Conservation (phyloP, 2,113 vertebrate species). For the Lepidothrix coronata region DNA sequence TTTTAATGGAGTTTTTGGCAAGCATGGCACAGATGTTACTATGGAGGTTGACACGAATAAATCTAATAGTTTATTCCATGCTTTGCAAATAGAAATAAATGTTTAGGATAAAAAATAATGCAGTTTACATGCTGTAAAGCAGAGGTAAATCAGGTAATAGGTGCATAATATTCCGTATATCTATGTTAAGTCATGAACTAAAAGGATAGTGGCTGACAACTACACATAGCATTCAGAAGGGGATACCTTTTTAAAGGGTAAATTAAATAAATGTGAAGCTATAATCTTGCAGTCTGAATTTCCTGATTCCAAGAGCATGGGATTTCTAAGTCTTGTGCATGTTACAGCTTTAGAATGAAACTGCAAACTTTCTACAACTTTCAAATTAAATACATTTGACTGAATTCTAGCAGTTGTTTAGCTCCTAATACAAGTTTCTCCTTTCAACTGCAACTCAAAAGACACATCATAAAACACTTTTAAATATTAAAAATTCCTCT, state of each 20-base stretch:
- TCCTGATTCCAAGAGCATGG: not conserved
- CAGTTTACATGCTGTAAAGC: slow-evolving; percentile 12
- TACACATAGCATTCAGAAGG: not conserved
- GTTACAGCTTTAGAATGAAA: not conserved
- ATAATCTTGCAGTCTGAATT: not conserved
- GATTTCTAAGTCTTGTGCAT: not conserved
- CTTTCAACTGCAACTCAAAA: not conserved
- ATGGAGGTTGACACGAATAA: slow-evolving; percentile 38
- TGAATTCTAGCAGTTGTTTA: not conserved
- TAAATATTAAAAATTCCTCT: not conserved
- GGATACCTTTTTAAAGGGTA: not conserved
- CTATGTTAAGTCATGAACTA: not conserved
- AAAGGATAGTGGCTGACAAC: not conserved
- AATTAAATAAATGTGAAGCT: not conserved
- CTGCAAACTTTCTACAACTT: not conserved
- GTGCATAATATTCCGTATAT: not conserved
- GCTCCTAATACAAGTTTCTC: not conserved
- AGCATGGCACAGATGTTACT: slow-evolving; percentile 14
- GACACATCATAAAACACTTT: not conserved
- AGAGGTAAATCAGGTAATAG: not conserved
- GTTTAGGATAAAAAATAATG: slow-evolving; percentile 31
- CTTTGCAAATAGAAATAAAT: slow-evolving; percentile 51
- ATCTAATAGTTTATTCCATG: slow-evolving; percentile 59
- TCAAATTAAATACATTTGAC: not conserved
- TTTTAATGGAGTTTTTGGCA: slow-evolving; percentile 75